phyloP scores from a whole-genome alignment of 1,140 invertebrate genomes.

The Protaetia brevitarsis region DNA sequence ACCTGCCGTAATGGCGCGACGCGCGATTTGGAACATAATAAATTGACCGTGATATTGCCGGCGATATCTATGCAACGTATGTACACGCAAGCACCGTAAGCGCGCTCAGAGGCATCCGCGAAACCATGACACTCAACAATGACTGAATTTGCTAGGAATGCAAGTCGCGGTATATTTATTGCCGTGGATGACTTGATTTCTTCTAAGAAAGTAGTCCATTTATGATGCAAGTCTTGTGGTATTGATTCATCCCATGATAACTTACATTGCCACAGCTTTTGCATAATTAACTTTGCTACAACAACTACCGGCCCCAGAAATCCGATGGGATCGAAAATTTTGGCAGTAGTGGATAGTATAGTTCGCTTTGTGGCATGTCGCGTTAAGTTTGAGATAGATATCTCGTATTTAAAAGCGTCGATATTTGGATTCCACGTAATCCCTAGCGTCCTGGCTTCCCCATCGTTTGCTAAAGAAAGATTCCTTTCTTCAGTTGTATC shows the following conservation, averaged over 20 bases:
- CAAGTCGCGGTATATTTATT: background rate
- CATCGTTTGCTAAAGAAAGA: background rate
- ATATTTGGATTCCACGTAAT: background rate
- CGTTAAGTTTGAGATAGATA: background rate
- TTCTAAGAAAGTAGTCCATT: background rate
- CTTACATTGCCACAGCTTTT: background rate
- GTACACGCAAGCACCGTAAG: constrained; percentile 47
- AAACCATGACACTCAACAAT: constrained; percentile 35
- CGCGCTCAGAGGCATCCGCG: constrained; percentile 44
- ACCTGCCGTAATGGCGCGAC: constrained; percentile 25
- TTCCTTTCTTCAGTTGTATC: background rate
- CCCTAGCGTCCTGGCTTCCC: background rate
- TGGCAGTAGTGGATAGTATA: background rate
- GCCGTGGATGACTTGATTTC: background rate
- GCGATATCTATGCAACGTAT: constrained; percentile 3
- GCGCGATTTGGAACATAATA: constrained; percentile 24
- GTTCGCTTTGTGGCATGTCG: background rate
- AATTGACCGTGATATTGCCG: background rate
- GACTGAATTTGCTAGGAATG: background rate
- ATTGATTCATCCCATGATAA: background rate
- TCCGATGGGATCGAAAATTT: background rate
- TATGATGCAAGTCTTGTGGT: background rate
- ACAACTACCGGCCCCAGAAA: background rate
- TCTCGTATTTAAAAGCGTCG: background rate
- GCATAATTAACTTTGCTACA: background rate